Base-by-base conservation (phyloP, 2,888 invertebrate species). In the Lepidochitona cinerea region DNA sequence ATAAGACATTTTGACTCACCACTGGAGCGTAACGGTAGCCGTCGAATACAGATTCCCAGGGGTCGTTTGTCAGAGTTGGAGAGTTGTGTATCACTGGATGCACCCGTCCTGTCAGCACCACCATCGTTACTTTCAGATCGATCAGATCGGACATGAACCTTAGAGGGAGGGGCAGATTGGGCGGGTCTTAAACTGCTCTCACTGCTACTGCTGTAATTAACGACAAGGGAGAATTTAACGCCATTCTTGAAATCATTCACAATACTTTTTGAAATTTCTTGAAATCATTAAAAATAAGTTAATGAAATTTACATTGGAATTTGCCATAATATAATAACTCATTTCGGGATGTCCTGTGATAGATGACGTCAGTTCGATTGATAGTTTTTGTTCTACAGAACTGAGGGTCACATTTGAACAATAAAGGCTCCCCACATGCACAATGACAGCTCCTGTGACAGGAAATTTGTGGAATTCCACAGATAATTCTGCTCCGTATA, bases 1-100 rank as follows among this genome's bases (percentile, higher is more conserved):
- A n/a, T n/a, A 49, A 7, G 23, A 1, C 29, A 23, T n/a, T 23
- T 54, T 23, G 32, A 75, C 81, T 64, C 79, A 89, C 89, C 89
- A 83, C 88, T 88, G 23, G 89, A 89, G 72, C 89, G 72, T 0
- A 81, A 54, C 12, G 89, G 89, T 64, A 89, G 81, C 32, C 87
- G 83, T n/a, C 79, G 84, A 23, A 89, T 85, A 66, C 83, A 82
- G 32, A 89, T 83, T 7, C 89, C 89, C 37, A 88, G 81, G 6
- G 86, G 83, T n/a, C 83, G 78, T 23, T 83, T 76, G 33, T 85
- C 86, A 4, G 77, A 78, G 7, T 54, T 54, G 26, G 69, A 53
- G 5, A 36, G 35, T 32, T 66, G 41, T 14, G 35, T 66, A 23
- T 37, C 73, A 26, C 67, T 52, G 9, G 54, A 79, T 66, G 67